phyloP scores from a whole-genome alignment of 1,140 invertebrate species.

The Polyergus mexicanus region DNA sequence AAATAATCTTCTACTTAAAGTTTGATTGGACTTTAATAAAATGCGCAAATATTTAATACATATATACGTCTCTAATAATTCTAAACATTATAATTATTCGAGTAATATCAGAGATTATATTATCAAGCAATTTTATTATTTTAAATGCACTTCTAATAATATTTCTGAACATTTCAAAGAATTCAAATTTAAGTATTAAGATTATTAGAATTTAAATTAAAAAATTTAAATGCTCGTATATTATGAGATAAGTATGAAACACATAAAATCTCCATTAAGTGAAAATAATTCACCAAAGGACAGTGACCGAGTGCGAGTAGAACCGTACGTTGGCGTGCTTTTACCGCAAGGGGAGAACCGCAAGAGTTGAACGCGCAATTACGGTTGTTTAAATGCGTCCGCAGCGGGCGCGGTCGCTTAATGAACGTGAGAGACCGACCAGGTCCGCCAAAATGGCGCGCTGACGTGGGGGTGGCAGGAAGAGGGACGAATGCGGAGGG shows the following conservation, averaged over 20 bases:
- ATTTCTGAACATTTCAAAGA: neutral
- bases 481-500: slow-evolving; percentile 42
- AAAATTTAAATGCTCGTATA: neutral
- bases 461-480: slow-evolving; percentile 51
- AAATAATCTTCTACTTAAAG: too few relatives aligned
- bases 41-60: too few relatives aligned
- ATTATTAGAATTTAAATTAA: too few relatives aligned
- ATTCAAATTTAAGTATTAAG: too few relatives aligned
- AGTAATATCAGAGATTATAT: too few relatives aligned
- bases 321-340: neutral
- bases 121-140: too few relatives aligned
- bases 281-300: slow-evolving; percentile 6
- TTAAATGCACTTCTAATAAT: too few relatives aligned
- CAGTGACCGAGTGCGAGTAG: slow-evolving; percentile 1
- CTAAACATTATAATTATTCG: too few relatives aligned
- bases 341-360: slow-evolving; percentile 22
- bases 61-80: too few relatives aligned
- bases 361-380: slow-evolving; percentile 38
- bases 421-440: slow-evolving; percentile 63
- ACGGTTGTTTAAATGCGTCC: slow-evolving; percentile 58
- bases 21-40: too few relatives aligned
- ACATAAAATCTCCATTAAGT: neutral
- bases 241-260: neutral
- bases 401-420: slow-evolving; percentile 48
- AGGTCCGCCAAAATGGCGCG: slow-evolving; percentile 69